Evolutionary conservation across 2,797 vertebrate genomes (phyloP).

Genomic region (Decapterus maruadsi): DNA sequence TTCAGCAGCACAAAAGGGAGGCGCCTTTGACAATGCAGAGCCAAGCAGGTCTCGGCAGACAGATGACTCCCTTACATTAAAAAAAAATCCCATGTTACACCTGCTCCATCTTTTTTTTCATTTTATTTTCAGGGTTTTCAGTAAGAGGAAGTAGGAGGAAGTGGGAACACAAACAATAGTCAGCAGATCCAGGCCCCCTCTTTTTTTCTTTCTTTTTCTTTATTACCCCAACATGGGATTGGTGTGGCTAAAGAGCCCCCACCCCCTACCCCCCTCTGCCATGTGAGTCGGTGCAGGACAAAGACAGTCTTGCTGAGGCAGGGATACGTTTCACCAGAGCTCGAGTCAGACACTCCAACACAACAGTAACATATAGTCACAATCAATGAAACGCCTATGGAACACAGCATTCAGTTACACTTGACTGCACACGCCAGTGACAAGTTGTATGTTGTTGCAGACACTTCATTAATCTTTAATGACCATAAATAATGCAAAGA

Average conservation of each 20-base stretch:
- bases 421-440: constrained; percentile 24
- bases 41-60: constrained; percentile 8
- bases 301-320: constrained; percentile 57
- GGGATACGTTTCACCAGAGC: constrained; percentile 18
- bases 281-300: constrained; percentile 55
- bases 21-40: constrained; percentile 48
- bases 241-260: constrained; percentile 30
- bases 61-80: constrained; percentile 6
- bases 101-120: constrained; percentile 27
- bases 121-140: background rate
- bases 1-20: constrained; percentile 68
- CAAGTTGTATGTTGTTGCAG: constrained; percentile 43
- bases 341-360: constrained; percentile 19
- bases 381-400: constrained; percentile 34
- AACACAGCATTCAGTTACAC: constrained; percentile 23
- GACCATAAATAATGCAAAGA: constrained; percentile 64
- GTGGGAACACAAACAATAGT: constrained; percentile 34
- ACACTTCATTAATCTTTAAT: constrained; percentile 58
- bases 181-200: background rate
- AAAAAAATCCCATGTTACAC: constrained; percentile 8
- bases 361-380: background rate
- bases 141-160: background rate
- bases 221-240: constrained; percentile 5
- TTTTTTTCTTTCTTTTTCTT: background rate
- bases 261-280: constrained; percentile 6